Evolutionary conservation across 2,113 vertebrate species (phyloP), one percentile per base, ranked within the genome.

Genomic region (Peucedramus taeniatus): DNA sequence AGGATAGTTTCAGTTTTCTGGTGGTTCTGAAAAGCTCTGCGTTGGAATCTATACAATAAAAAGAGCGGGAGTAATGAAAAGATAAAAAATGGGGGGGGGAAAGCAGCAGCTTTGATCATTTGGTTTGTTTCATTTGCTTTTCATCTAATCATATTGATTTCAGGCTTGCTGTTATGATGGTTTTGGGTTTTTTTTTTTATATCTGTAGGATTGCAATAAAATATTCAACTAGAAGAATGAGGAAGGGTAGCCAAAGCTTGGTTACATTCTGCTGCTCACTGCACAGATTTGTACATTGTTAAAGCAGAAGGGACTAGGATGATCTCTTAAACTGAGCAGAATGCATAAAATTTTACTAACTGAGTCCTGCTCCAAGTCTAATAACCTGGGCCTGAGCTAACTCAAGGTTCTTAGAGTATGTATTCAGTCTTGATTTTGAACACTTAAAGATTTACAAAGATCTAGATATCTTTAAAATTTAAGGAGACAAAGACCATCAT

Each of bases 71-170:
- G 0, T n/a, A 13, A 65, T 42, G 6, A 44, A 80, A 63, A 65
- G 1, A 5, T 8, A 4, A 56, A 6, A 26, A 44, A 26, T 3
- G 9, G 31, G 4, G 22, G 4, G 22, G 5, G 3, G 2, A 12
- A n/a, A n/a, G 5, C 15, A 60, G 17, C 2, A 13, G 7, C 27
- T 87, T 78, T 54, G 12, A 10, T 78, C 0, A 30, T 89, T 91
- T 77, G 15, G 4, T 68, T 87, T 79, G 16, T 84, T 94, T 89
- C 5, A n/a, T 68, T 93, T 85, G 9, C 31, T 66, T 65, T 89
- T 47, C 37, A 39, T 87, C 6, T 40, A 69, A 54, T 49, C 11
- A n/a, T 64, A 90, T 76, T 88, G 24, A 87, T 85, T 90, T 83
- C 70, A 80, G 16, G 6, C 15, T 80, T 65, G 26, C 28, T 64